These are phyloP conservation scores for Netelia inedita DNA, from an alignment of 2,888 invertebrate species.

Conservation along the genomic window DNA sequence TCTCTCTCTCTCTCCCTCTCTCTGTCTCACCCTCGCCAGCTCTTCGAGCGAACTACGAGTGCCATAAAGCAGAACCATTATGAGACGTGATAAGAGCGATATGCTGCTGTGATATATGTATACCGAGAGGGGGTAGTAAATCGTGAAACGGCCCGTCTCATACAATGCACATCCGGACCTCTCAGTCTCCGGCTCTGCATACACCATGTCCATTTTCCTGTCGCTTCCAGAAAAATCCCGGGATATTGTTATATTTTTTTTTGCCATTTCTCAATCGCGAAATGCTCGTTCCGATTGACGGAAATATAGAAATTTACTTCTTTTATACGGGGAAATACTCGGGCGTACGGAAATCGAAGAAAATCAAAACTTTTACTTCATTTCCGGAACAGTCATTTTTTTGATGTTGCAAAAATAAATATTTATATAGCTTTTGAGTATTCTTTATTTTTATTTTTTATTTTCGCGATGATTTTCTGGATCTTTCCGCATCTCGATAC, in stretches of 20 bases:
- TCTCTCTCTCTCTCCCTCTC: not conserved
- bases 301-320: not conserved
- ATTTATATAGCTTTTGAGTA: no score
- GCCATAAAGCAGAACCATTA: slow-evolving; percentile 44
- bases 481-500: no score
- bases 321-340: not conserved
- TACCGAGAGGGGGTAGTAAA: slow-evolving; percentile 15
- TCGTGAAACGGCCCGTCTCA: slow-evolving; percentile 31
- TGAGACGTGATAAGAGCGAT: slow-evolving; percentile 52
- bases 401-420: no score
- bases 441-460: no score
- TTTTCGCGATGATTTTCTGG: no score
- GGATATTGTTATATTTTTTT: not conserved
- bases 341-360: not conserved
- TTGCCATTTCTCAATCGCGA: not conserved
- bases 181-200: not conserved
- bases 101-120: slow-evolving; percentile 47
- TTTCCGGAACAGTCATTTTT: no score
- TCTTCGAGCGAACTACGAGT: not conserved
- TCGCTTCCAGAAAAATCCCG: not conserved
- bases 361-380: not conserved
- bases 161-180: slow-evolving; percentile 26
- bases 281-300: not conserved
- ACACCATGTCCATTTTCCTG: not conserved
- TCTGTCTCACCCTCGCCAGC: not conserved